Conservation (phyloP, 2,113 vertebrate genomes). For the Ifrita kowaldi region DNA sequence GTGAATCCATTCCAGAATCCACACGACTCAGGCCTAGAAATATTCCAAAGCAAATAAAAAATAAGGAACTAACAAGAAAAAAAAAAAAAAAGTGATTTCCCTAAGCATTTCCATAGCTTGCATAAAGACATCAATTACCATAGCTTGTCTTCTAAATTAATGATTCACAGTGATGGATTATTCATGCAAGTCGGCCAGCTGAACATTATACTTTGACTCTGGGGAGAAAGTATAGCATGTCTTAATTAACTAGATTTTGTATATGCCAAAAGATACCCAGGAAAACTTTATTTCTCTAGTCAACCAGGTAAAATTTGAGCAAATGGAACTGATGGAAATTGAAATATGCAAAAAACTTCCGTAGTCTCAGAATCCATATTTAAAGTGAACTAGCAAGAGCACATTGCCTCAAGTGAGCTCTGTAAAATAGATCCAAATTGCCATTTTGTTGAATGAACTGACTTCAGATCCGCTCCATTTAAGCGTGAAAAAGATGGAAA, state of each 20-base stretch:
- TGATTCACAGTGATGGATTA: slow-evolving; percentile 63
- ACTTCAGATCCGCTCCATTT: neutral
- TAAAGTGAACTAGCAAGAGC: neutral
- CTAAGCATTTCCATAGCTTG: slow-evolving; percentile 44
- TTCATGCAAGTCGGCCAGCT: slow-evolving; percentile 47
- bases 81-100: slow-evolving; percentile 20
- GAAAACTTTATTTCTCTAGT: neutral
- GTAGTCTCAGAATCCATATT: neutral
- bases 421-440: neutral
- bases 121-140: slow-evolving; percentile 64
- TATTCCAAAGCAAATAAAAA: slow-evolving; percentile 13
- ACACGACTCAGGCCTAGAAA: neutral
- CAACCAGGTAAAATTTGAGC: neutral
- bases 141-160: slow-evolving; percentile 56
- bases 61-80: neutral
- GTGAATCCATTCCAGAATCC: neutral
- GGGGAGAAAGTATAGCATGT: slow-evolving; percentile 35
- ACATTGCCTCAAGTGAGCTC: neutral
- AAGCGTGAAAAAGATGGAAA: slow-evolving; percentile 26
- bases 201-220: slow-evolving; percentile 51
- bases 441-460: slow-evolving; percentile 1
- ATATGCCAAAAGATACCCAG: slow-evolving; percentile 5
- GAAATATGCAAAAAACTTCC: neutral
- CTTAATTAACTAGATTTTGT: slow-evolving; percentile 64
- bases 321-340: neutral